Base-by-base conservation (phyloP, 2,888 invertebrate species). In the Machimus rusticus region DNA sequence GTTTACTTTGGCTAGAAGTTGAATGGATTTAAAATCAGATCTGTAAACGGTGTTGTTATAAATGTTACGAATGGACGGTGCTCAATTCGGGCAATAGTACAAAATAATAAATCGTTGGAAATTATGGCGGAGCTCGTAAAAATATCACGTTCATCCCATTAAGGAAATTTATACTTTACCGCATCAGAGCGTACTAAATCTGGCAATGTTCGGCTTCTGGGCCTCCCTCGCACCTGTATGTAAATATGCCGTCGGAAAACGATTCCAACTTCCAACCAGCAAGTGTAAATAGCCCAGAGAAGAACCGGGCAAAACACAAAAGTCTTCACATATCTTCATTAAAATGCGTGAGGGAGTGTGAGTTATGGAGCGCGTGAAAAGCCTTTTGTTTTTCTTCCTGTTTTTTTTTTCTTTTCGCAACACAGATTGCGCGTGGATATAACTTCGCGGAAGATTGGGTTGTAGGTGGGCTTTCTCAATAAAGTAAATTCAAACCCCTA, bases 311-410 rank as follows among this genome's bases (percentile, higher is more conserved):
- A 66, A 86, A 46, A 43, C n/a, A 28, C 12, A 23, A 34, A 74
- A 39, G 28, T 57, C 46, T 85, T 43, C 74, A 85, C 46, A 85
- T 46, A 85, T 74, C 74, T 85, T 85, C 85, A 85, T 85, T 85
- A 74, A 85, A 85, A 85, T 85, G 34, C 39, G 34, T 39, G 74
- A 19, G 57, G 39, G 39, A 12, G 39, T 23, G 82, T 82, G 43
- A 82, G 31, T 82, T 82, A 37, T 34, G 16, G 28, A 6, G 23
- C 39, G 16, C 57, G 66, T 37, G 14, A 66, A 66, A 66, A 19
- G 23, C 1, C 28, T 66, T 66, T 66, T 66, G 66, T 23, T 66
- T 66, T 66, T 66, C 23, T 6, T 28, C 9, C 19, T 37, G 16
- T 74, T 84, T 66, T 66, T 66, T 19, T 19, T n/a, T 34, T 74